phyloP scores from a whole-genome alignment of 2,113 vertebrate genomes.

The Asarcornis scutulata region DNA sequence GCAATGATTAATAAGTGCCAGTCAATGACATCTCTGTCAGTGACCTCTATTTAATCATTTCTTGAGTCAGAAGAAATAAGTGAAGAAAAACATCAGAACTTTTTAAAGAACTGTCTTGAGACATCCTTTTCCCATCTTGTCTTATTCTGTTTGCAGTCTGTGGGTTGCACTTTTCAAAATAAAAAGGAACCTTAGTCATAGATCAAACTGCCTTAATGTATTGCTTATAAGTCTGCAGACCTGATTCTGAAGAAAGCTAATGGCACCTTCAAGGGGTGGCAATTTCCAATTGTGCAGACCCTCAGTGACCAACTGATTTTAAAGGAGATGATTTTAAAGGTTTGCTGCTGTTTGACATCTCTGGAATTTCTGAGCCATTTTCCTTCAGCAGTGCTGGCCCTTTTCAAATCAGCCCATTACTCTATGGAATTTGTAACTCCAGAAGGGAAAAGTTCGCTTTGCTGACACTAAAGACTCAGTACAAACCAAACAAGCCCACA shows the following conservation, averaged over 20 bases:
- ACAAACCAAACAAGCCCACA: neutral
- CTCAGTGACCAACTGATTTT: neutral
- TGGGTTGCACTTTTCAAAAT: neutral
- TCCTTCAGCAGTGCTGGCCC: neutral
- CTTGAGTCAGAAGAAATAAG: neutral
- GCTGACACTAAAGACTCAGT: neutral
- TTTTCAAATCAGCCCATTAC: neutral
- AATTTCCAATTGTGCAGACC: neutral
- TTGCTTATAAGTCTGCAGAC: neutral
- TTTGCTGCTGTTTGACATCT: neutral
- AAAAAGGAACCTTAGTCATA: neutral
- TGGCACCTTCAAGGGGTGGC: neutral
- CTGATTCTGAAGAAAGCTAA: neutral
- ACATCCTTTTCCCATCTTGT: neutral
- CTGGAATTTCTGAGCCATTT: neutral
- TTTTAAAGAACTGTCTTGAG: neutral
- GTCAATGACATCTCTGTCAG: neutral
- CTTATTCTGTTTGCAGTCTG: neutral
- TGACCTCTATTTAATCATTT: neutral
- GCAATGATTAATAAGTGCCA: neutral
- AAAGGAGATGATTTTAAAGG: neutral
- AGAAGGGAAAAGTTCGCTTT: neutral
- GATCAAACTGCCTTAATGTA: conserved; percentile 10
- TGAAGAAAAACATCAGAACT: neutral
- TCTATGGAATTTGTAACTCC: neutral